Conservation (phyloP, 2,888 invertebrate species). For the Bedellia somnulentella region DNA sequence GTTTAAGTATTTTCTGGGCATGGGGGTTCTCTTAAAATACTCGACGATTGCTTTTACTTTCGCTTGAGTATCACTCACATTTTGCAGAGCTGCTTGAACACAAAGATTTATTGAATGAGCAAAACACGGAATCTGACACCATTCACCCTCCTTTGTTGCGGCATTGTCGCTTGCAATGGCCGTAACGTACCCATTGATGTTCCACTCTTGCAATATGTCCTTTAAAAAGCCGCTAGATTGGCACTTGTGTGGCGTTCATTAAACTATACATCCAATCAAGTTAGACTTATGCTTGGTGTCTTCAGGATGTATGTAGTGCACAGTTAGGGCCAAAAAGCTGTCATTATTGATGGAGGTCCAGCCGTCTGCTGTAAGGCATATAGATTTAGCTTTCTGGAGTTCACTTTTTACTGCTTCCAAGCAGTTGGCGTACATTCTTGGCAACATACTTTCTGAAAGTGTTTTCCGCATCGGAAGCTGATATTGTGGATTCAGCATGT, state of each 20-base stretch:
- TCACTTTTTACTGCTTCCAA: conserved; percentile 3
- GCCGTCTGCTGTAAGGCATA: conserved; percentile 6
- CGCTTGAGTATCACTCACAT: background rate
- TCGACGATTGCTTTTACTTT: conserved; percentile 10
- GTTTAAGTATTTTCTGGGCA: conserved; percentile 9
- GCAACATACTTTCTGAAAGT: conserved; percentile 5
- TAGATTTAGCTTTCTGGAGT: conserved; percentile 1
- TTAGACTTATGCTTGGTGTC: too few relatives aligned
- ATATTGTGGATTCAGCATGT: conserved; percentile 4
- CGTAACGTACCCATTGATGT: too few relatives aligned
- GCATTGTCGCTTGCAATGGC: too few relatives aligned
- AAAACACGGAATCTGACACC: background rate
- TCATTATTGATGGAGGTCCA: conserved; percentile 7
- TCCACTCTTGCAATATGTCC: too few relatives aligned
- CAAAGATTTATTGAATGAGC: background rate
- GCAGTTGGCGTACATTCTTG: background rate
- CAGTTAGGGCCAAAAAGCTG: conserved; percentile 5
- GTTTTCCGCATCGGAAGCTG: conserved; percentile 7
- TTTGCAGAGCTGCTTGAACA: background rate
- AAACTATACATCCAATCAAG: too few relatives aligned
- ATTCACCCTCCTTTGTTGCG: too few relatives aligned
- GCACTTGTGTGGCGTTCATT: too few relatives aligned
- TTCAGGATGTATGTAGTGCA: conserved; percentile 5
- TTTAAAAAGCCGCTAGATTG: too few relatives aligned
- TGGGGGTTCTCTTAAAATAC: conserved; percentile 10